These are phyloP conservation scores for Synergus gifuensis DNA, from an alignment of 2,888 invertebrate genomes.

Conservation along the genomic window DNA sequence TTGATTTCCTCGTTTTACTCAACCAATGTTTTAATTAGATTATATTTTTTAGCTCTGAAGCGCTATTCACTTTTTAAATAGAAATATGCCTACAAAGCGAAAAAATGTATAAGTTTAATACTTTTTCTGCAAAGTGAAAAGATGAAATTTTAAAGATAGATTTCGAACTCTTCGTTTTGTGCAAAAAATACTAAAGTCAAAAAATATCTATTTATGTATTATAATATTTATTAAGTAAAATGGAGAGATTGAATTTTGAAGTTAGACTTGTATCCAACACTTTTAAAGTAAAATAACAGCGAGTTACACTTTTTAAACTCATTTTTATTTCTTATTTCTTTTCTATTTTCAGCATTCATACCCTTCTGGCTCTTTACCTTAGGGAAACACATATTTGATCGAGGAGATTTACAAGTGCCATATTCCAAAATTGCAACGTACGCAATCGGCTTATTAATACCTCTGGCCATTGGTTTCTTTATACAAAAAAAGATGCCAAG, in stretches of 20 bases:
- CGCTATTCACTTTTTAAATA: too few relatives aligned
- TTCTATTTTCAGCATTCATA: constrained; percentile 84
- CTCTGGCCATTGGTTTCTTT: constrained; percentile 84
- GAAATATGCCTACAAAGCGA: too few relatives aligned
- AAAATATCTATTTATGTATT: constrained; percentile 8
- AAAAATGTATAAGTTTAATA: too few relatives aligned
- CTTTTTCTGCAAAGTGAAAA: too few relatives aligned
- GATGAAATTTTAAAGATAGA: too few relatives aligned
- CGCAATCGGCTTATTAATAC: constrained; percentile 87
- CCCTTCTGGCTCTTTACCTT: constrained; percentile 95
- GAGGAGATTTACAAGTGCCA: constrained; percentile 87
- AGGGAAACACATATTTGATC: constrained; percentile 86
- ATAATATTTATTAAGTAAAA: not conserved
- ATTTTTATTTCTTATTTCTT: constrained; percentile 20
- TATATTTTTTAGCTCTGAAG: too few relatives aligned
- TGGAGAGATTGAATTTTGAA: too few relatives aligned
- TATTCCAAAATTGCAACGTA: constrained; percentile 87
- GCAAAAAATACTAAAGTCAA: not conserved
- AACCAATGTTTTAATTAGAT: too few relatives aligned
- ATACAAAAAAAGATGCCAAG: constrained; percentile 85
- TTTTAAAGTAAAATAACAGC: not conserved
- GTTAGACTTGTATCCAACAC: not conserved
- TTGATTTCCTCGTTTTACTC: too few relatives aligned
- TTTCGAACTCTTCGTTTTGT: too few relatives aligned
- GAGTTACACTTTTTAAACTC: not conserved